Evolutionary conservation across 2,888 invertebrate genomes (phyloP).

Genomic region (Synanthedon vespiformis): DNA sequence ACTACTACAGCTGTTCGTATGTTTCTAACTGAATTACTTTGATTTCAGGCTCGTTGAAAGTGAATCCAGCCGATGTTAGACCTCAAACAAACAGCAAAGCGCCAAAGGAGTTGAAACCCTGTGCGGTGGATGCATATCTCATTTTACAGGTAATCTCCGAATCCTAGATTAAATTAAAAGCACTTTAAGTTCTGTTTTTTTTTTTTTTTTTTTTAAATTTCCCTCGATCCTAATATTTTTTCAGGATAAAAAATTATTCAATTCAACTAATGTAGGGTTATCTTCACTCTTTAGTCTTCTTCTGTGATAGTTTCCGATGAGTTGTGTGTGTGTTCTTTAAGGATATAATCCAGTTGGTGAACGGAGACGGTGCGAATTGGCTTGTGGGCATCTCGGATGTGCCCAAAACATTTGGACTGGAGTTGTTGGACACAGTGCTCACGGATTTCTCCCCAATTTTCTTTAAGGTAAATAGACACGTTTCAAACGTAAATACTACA

Average conservation of each 20-base stretch:
- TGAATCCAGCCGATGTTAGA: constrained; percentile 84
- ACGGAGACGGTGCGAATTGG: constrained; percentile 97
- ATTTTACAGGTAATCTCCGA: constrained; percentile 81
- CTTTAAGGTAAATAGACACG: constrained; percentile 73
- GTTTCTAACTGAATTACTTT: constrained; percentile 4
- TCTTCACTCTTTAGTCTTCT: not conserved
- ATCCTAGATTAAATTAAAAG: too few relatives aligned
- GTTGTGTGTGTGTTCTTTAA: constrained; percentile 31
- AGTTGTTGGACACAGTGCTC: constrained; percentile 92
- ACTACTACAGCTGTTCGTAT: not conserved
- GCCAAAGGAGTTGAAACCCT: constrained; percentile 85
- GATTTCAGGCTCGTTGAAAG: constrained; percentile 53
- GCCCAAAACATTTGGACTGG: constrained; percentile 96
- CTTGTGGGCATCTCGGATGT: constrained; percentile 96
- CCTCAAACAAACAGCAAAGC: constrained; percentile 77
- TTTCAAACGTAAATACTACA: too few relatives aligned
- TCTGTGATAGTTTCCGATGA: not conserved
- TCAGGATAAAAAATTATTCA: not conserved
- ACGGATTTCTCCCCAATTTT: constrained; percentile 88
- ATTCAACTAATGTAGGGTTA: too few relatives aligned
- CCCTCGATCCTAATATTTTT: too few relatives aligned
- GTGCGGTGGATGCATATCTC: constrained; percentile 94
- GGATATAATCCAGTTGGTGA: constrained; percentile 96
- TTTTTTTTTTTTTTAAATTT: too few relatives aligned
- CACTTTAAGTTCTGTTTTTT: too few relatives aligned